Conservation (phyloP, 2,888 invertebrate genomes). For the Frankliniella intonsa region DNA sequence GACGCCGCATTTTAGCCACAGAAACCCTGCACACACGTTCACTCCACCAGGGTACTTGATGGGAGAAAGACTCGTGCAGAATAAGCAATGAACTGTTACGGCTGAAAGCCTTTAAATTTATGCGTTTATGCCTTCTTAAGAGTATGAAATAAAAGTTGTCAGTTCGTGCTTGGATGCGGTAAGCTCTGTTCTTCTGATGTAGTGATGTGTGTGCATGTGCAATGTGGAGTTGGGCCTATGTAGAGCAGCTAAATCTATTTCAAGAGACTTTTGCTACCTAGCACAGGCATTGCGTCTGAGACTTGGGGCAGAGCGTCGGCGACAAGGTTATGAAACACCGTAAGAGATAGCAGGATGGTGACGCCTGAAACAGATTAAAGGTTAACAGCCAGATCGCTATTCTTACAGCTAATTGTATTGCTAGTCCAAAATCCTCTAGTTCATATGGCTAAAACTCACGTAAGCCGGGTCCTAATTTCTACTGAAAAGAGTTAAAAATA, state of each 20-base stretch:
- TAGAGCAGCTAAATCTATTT: slow-evolving; percentile 43
- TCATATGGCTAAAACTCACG: no score
- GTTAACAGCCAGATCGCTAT: slow-evolving; percentile 45
- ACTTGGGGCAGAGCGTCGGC: slow-evolving; percentile 99
- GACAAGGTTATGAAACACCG: slow-evolving; percentile 99
- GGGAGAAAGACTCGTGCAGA: no score
- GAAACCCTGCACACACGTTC: slow-evolving; percentile 18
- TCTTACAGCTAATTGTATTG: background rate
- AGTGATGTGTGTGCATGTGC: background rate
- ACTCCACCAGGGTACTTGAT: no score
- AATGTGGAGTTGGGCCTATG: slow-evolving; percentile 14
- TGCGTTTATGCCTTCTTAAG: no score
- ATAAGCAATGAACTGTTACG: no score
- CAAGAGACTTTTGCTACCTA: slow-evolving; percentile 57
- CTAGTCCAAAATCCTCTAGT: no score
- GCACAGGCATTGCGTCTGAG: slow-evolving; percentile 99
- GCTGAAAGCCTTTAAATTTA: no score
- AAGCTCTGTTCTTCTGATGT: no score
- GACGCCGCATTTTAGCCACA: background rate
- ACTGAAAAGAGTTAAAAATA: slow-evolving; percentile 22
- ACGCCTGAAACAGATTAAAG: slow-evolving; percentile 79
- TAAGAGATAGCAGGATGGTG: slow-evolving; percentile 98
- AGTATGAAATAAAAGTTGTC: no score
- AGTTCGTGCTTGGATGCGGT: no score
- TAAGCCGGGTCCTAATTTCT: background rate